Evolutionary conservation across 2,113 vertebrate genomes (phyloP).

Genomic region (Saccopteryx leptura): DNA sequence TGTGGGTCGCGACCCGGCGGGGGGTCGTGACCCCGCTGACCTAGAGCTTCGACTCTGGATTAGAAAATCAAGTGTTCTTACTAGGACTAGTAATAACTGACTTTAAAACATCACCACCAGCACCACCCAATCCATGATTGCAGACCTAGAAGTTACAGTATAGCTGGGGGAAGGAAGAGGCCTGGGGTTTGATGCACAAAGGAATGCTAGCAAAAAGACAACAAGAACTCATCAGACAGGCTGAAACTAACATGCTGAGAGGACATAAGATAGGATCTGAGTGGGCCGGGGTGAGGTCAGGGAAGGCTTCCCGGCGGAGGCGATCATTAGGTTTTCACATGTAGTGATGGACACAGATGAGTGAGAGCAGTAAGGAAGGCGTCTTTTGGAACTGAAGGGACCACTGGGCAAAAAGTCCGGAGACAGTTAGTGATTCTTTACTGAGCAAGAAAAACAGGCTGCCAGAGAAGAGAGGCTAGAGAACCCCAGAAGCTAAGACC

Average conservation of each 20-base stretch:
- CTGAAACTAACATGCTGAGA: background rate
- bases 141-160: background rate
- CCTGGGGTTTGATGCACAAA: background rate
- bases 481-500: background rate
- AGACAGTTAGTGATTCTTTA: background rate
- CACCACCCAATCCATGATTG: background rate
- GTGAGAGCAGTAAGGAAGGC: background rate
- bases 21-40: background rate
- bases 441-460: constrained; percentile 13
- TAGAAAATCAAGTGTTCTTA: constrained; percentile 61
- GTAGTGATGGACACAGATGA: background rate
- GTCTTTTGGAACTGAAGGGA: constrained; percentile 3
- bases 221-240: constrained; percentile 43
- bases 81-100: background rate
- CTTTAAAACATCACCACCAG: constrained; percentile 33
- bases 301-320: background rate
- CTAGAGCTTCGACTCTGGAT: constrained; percentile 6
- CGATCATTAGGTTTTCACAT: background rate
- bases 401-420: background rate
- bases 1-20: no score
- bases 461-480: background rate
- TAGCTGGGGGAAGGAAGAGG: background rate
- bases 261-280: constrained; percentile 19
- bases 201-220: background rate
- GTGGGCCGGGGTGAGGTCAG: background rate